Percentiles rank a stretch among this genome's conserved stretches.
phyloP scores from a whole-genome alignment of 37 sponge, comb jelly and placozoan genomes.

The Geodia barretti region DNA sequence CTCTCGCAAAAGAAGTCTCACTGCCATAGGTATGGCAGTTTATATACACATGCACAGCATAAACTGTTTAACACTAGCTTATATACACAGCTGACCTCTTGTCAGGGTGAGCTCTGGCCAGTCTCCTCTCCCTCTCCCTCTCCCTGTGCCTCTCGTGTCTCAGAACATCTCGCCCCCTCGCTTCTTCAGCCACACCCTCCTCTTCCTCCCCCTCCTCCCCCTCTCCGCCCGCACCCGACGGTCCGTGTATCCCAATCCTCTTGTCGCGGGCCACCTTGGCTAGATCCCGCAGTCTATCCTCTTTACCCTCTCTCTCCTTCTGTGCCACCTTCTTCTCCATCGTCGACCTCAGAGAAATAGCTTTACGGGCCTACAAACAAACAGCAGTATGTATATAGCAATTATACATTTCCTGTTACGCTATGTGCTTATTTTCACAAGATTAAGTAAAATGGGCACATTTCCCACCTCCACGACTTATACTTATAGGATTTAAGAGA shows the following conservation, averaged over 20 bases:
- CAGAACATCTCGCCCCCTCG: slow-evolving; percentile 87
- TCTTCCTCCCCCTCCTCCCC: neutral
- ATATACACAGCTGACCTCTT: slow-evolving; percentile 19
- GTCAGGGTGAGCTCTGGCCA: slow-evolving; percentile 82
- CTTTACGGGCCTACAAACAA: slow-evolving; percentile 84
- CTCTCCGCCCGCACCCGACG: slow-evolving; percentile 16
- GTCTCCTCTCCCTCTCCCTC: slow-evolving; percentile 90
- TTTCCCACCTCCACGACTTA: too few species aligned
- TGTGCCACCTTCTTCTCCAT: slow-evolving; percentile 91
- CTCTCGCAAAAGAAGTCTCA: too few species aligned
- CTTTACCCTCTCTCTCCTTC: slow-evolving; percentile 89
- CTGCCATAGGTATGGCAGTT: too few species aligned
- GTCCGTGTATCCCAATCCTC: slow-evolving; percentile 70
- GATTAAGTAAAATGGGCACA: too few species aligned
- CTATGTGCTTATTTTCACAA: too few species aligned
- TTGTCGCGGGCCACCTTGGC: slow-evolving; percentile 95
- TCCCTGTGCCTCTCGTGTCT: slow-evolving; percentile 98
- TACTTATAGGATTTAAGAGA: too few species aligned
- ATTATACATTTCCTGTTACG: too few species aligned
- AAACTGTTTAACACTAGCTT: neutral
- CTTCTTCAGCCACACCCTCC: slow-evolving; percentile 6
- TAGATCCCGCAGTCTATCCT: slow-evolving; percentile 79
- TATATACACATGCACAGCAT: neutral
- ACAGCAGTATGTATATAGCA: too few species aligned
- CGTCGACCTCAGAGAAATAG: slow-evolving; percentile 81